Evolutionary conservation across 2,888 invertebrate species (phyloP).

Genomic region (Bombylius discolor): DNA sequence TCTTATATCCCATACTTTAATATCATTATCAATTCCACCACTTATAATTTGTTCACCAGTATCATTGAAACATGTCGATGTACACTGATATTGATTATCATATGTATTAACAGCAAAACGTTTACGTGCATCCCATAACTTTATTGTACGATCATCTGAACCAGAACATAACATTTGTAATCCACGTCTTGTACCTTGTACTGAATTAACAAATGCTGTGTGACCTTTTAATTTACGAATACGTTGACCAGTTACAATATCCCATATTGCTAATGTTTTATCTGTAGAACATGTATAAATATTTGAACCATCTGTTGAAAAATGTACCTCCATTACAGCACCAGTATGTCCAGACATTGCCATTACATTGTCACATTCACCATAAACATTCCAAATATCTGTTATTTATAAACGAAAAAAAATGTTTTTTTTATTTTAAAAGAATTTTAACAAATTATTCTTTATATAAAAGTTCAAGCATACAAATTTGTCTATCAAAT

Average conservation of each 20-base stretch:
- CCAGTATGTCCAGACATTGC: slow-evolving; percentile 90
- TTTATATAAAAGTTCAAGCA: slow-evolving; percentile 27
- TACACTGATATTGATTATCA: slow-evolving; percentile 64
- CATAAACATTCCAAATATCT: slow-evolving; percentile 94
- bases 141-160: slow-evolving; percentile 70
- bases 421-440: not conserved
- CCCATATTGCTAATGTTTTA: slow-evolving; percentile 91
- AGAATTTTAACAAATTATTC: not conserved
- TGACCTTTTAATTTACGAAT: slow-evolving; percentile 84
- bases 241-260: slow-evolving; percentile 73
- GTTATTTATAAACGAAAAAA: slow-evolving; percentile 20
- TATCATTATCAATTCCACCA: slow-evolving; percentile 92
- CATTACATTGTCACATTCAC: slow-evolving; percentile 94
- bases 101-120: slow-evolving; percentile 62
- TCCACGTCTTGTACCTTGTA: slow-evolving; percentile 61
- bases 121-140: slow-evolving; percentile 86
- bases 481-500: slow-evolving; percentile 90
- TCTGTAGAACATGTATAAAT: slow-evolving; percentile 90
- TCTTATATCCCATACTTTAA: slow-evolving; percentile 95
- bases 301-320: slow-evolving; percentile 70
- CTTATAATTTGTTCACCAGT: slow-evolving; percentile 90
- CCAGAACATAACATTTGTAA: slow-evolving; percentile 84
- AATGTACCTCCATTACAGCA: slow-evolving; percentile 85
- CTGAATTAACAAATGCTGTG: slow-evolving; percentile 59
- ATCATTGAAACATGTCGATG: slow-evolving; percentile 86